Evolutionary conservation across 2,113 vertebrate genomes (phyloP), one percentile per base, ranked within the genome.

Genomic region (Aspidoscelis tigris): DNA sequence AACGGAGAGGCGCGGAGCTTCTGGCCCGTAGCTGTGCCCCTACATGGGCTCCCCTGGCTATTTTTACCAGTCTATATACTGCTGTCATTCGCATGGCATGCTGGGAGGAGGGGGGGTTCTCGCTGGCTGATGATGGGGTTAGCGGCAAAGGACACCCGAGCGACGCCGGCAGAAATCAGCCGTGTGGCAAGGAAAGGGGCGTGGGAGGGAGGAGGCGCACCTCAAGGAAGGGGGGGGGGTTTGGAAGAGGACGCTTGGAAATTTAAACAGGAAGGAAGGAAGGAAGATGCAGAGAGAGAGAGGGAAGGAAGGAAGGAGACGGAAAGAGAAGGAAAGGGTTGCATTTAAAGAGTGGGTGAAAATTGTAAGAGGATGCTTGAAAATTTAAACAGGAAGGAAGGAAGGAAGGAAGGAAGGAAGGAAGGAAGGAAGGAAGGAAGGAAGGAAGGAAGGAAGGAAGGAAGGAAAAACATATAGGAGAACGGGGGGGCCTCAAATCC

Each of bases 1-100:
- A 82, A 4, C n/a, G 73, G 14, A 47, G 80, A 66, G 90, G 53
- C 77, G 9, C 73, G 80, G 12, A 41, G 20, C 53, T 64, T 75
- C 73, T 70, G 43, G 41, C 79, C 88, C 68, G 79, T 80, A 61
- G 80, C 82, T 86, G 1, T 89, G 86, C 92, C 90, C 69, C 89
- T 86, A 84, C 88, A 82, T 1, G 87, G 93, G 87, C 83, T 89
- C 69, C 85, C 33, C 79, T 26, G 85, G 91, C 82, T 88, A 89
- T 91, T 10, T 88, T 88, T 91, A 89, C 89, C 93, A 82, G 92
- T 89, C 88, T 95, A 95, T 95, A 95, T 95, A 93, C 78, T 83
- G 91, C 92, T 92, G 93, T 88, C 90, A 89, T 24, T 75, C 87
- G 90, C 92, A 50, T 3, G 76, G 96, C 94, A 96, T 94, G 94